Conservation (phyloP, 2,113 vertebrate species). For the Menidia beryllina region DNA sequence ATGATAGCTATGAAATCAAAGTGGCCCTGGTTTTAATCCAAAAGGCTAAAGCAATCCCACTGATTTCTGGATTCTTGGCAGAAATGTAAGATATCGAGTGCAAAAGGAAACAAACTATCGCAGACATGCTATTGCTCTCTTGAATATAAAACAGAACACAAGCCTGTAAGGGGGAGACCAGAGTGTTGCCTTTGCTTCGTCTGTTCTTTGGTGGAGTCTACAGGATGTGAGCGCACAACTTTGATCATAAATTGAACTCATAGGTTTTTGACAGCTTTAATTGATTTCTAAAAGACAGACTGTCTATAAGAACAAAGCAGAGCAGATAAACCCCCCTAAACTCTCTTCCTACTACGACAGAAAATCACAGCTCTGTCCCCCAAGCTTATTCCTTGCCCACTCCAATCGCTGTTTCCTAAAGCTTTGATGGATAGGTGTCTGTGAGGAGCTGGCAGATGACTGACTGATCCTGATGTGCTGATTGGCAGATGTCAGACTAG, state of each 20-base stretch:
- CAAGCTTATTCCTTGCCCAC: conserved; percentile 18
- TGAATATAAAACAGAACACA: conserved; percentile 18
- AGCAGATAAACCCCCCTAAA: conserved; percentile 19
- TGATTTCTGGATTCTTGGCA: conserved; percentile 39
- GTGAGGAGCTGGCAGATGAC: conserved; percentile 50
- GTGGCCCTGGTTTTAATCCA: conserved; percentile 15
- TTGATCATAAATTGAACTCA: conserved; percentile 45
- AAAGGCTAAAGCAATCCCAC: conserved; percentile 24
- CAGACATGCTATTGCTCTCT: conserved; percentile 7
- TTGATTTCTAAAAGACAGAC: conserved; percentile 32
- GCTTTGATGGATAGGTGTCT: conserved; percentile 52
- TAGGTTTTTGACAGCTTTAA: conserved; percentile 47
- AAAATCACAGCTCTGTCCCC: conserved; percentile 45
- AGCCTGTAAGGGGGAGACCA: conserved; percentile 7
- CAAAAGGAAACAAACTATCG: not conserved
- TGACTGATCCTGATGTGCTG: conserved; percentile 57
- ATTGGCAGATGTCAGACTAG: conserved; percentile 62
- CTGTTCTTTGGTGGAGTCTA: conserved; percentile 13
- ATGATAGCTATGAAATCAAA: conserved; percentile 58
- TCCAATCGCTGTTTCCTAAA: conserved; percentile 39
- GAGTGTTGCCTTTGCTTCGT: conserved; percentile 27
- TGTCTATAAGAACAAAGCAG: conserved; percentile 35
- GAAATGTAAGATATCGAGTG: conserved; percentile 3
- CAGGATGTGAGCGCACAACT: conserved; percentile 18
- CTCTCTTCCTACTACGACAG: conserved; percentile 31